phyloP scores from a whole-genome alignment of 2,888 invertebrate genomes.

The Labia minor region DNA sequence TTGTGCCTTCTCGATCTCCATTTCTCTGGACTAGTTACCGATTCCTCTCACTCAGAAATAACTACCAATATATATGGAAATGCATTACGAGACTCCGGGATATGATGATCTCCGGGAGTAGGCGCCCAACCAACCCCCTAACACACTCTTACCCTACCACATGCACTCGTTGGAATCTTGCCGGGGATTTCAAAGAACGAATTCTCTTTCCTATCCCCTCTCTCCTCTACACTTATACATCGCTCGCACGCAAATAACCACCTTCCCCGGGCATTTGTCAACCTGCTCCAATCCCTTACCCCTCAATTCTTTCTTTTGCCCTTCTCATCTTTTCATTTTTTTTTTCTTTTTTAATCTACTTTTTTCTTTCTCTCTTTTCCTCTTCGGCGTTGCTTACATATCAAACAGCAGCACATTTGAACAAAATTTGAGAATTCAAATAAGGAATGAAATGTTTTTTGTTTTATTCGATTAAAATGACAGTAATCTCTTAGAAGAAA shows the following conservation, averaged over 20 bases:
- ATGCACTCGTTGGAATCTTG: neutral
- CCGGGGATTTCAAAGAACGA: neutral
- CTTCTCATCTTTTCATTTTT: too few species aligned
- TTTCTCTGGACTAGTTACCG: slow-evolving; percentile 19
- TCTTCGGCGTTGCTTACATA: neutral
- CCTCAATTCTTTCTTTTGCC: too few species aligned
- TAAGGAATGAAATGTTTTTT: too few species aligned
- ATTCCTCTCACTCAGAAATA: slow-evolving; percentile 22
- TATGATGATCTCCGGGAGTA: neutral
- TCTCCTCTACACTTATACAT: too few species aligned
- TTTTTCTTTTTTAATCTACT: neutral
- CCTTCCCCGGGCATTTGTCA: neutral
- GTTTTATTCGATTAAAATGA: too few species aligned
- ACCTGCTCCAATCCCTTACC: neutral
- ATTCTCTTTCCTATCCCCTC: neutral
- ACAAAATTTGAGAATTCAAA: too few species aligned
- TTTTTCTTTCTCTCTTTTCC: neutral
- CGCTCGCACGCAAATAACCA: neutral
- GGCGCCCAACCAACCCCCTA: too few species aligned
- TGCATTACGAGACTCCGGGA: slow-evolving; percentile 18
- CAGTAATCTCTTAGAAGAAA: too few species aligned
- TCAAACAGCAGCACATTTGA: neutral
- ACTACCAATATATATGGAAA: slow-evolving; percentile 26
- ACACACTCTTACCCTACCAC: too few species aligned
- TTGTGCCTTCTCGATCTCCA: neutral